Percentiles rank a stretch among this genome's conserved stretches.
These are phyloP conservation scores for Heliconius melpomene DNA, from an alignment of 1,140 invertebrate genomes.

Conservation along the genomic window DNA sequence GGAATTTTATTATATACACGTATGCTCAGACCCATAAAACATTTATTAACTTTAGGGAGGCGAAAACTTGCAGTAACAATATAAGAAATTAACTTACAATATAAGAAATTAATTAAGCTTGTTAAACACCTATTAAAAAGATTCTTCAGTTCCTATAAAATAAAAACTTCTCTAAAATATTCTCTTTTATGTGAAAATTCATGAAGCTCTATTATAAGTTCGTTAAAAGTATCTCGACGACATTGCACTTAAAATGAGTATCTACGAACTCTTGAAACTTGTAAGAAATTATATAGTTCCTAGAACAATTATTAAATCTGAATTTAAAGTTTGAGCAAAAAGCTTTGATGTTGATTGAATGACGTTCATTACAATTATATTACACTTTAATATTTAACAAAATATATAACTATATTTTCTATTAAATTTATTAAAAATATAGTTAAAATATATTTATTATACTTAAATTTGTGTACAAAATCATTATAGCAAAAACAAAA, in stretches of 20 bases:
- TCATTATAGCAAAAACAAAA: background rate
- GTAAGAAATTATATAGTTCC: slow-evolving; percentile 7
- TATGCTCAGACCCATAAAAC: too few species aligned
- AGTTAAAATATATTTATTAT: too few species aligned
- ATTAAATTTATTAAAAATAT: too few species aligned
- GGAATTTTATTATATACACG: too few species aligned
- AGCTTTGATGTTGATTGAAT: slow-evolving; percentile 1
- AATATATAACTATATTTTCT: too few species aligned
- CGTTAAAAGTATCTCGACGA: slow-evolving; percentile 11
- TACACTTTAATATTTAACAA: too few species aligned
- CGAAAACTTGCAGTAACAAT: too few species aligned
- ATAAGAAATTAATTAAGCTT: background rate
- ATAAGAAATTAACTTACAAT: too few species aligned
- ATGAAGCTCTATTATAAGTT: slow-evolving; percentile 16
- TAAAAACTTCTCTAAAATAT: slow-evolving; percentile 8
- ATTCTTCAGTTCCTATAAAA: slow-evolving; percentile 6
- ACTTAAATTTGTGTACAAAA: background rate
- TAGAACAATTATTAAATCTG: slow-evolving; percentile 5
- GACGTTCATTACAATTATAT: background rate
- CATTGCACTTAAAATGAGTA: background rate
- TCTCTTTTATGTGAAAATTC: slow-evolving; percentile 14
- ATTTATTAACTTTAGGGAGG: too few species aligned
- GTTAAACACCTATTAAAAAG: background rate
- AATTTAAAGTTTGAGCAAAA: background rate
- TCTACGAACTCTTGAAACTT: slow-evolving; percentile 6